Evolutionary conservation across 2,888 invertebrate genomes (phyloP).

Genomic region (Ophion ventricosus): DNA sequence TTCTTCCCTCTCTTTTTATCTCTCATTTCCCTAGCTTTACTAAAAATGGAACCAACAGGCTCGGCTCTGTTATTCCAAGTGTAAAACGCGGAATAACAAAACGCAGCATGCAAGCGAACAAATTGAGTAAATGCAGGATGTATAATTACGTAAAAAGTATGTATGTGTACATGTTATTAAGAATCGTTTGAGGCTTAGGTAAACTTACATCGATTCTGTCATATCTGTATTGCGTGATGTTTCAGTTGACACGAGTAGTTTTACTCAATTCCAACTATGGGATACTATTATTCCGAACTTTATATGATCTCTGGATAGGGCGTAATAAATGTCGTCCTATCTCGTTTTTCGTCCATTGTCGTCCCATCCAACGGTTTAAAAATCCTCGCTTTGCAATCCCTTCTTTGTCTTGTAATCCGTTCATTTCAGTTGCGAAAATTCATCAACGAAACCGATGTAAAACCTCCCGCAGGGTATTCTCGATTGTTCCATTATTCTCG

Average conservation of each 20-base stretch:
- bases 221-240: background rate
- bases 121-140: constrained; percentile 17
- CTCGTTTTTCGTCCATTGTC: background rate
- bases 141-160: background rate
- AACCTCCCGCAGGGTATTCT: constrained; percentile 42
- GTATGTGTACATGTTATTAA: background rate
- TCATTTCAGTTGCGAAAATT: constrained; percentile 61
- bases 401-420: constrained; percentile 63
- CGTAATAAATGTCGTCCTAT: background rate
- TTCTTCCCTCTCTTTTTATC: background rate
- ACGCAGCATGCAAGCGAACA: constrained; percentile 10
- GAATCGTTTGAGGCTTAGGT: background rate
- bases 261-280: background rate
- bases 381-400: constrained; percentile 58
- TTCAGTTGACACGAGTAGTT: background rate
- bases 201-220: background rate
- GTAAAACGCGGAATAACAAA: constrained; percentile 20
- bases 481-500: constrained; percentile 35
- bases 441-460: constrained; percentile 45
- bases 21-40: background rate
- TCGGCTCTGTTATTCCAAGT: constrained; percentile 30
- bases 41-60: constrained; percentile 20
- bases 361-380: constrained; percentile 42
- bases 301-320: background rate
- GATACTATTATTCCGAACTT: background rate